Base-by-base conservation (phyloP, 2,113 vertebrate species). In the Felis chaus region DNA sequence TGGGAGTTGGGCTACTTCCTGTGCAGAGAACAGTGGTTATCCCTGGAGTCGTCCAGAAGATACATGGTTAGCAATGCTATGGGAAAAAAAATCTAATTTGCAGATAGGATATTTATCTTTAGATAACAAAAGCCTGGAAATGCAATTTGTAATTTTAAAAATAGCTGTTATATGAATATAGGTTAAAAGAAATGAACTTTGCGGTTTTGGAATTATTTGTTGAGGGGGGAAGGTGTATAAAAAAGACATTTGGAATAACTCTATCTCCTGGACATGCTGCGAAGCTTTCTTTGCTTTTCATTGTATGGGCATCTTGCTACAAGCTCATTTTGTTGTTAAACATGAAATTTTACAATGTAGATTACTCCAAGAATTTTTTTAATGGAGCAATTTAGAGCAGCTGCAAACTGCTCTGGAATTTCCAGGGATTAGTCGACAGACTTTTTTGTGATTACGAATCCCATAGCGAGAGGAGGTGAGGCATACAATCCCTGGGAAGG, bases 341-440 rank as follows among this genome's bases (percentile, higher is more conserved):
- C 95, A 96, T 88, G 90, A 97, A 95, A 92, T 97, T 97, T 95
- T 95, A 97, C 96, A 96, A 94, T 98, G 76, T 89, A 97, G 96
- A 97, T 94, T 91, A 80, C 91, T 50, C 86, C 96, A 68, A 92
- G 94, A 97, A 95, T 94, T 95, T 96, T 96, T 98, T 97, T 97
- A 98, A 97, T 96, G 92, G 97, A 73, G 65, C 95, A 96, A 97
- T 96, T 97, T 97, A 78, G 97, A 97, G 87, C 94, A 97, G 94
- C 95, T 97, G 83, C 97, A 95, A 41, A 92, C 25, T 53, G 80
- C 61, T 84, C 57, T 97, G 96, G 97, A 94, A 94, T 98, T 97
- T 91, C 97, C 94, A 96, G 80, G 88, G 88, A 92, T 98, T 91
- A 96, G 50, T 94, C 73, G 2, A 61, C 21, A 88, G 97, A 85